phyloP scores from a whole-genome alignment of 2,888 invertebrate species.

The Parnassius orleans region DNA sequence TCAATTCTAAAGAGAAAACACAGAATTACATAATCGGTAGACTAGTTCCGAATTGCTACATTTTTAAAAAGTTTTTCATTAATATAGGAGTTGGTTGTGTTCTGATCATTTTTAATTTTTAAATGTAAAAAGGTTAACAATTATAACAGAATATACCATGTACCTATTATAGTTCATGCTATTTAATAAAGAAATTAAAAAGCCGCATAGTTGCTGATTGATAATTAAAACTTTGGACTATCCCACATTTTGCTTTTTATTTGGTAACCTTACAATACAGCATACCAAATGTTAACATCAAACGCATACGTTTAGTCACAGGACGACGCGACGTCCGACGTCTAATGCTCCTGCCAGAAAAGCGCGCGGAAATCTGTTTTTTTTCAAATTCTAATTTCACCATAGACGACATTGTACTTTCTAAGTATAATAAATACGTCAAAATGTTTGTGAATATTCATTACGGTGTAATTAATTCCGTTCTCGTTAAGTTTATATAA shows the following conservation, averaged over 20 bases:
- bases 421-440: conserved; percentile 37
- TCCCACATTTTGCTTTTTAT: conserved; percentile 7
- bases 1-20: too few relatives aligned
- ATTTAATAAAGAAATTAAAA: too few relatives aligned
- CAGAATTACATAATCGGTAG: too few relatives aligned
- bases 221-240: conserved; percentile 1
- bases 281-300: conserved; percentile 60
- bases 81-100: too few relatives aligned
- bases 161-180: too few relatives aligned
- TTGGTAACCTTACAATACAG: conserved; percentile 20
- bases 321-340: conserved; percentile 71
- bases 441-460: conserved; percentile 40
- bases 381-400: conserved; percentile 29
- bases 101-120: too few relatives aligned
- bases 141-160: too few relatives aligned
- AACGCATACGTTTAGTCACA: conserved; percentile 53
- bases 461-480: conserved; percentile 59
- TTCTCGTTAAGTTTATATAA: conserved; percentile 68
- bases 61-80: too few relatives aligned
- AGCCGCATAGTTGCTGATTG: too few relatives aligned
- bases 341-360: conserved; percentile 33
- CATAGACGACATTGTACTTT: conserved; percentile 45
- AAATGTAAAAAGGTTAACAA: too few relatives aligned
- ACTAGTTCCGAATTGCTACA: too few relatives aligned
- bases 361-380: conserved; percentile 32